phyloP scores from a whole-genome alignment of 2,888 invertebrate genomes.

The Caenorhabditis sulstoni region DNA sequence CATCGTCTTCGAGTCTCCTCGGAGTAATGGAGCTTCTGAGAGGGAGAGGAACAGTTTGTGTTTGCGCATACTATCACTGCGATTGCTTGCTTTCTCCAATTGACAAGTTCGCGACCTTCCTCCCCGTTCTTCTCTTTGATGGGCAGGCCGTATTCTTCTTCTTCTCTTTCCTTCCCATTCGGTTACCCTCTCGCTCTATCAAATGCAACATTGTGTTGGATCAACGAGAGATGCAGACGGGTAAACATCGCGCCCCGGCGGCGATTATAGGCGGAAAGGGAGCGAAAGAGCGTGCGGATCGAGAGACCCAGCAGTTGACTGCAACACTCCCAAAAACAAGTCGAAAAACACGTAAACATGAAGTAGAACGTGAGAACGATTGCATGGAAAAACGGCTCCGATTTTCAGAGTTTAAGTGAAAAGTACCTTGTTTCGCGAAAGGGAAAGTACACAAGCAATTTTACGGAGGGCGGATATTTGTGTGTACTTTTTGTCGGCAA shows the following conservation, averaged over 20 bases:
- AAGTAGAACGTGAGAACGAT: not conserved
- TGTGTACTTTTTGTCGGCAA: conserved; percentile 58
- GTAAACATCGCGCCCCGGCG: conserved; percentile 55
- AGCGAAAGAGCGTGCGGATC: conserved; percentile 41
- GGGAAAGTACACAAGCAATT: conserved; percentile 48
- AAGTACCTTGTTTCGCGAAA: not conserved
- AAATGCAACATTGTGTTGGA: conserved; percentile 58
- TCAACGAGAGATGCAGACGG: conserved; percentile 57
- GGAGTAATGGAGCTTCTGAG: conserved; percentile 16
- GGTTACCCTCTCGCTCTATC: conserved; percentile 39
- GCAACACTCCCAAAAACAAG: conserved; percentile 47
- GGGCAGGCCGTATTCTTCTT: conserved; percentile 13
- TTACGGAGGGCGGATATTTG: conserved; percentile 41
- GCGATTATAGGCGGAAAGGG: conserved; percentile 41
- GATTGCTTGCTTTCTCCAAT: not conserved
- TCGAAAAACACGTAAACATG: conserved; percentile 20
- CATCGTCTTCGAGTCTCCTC: conserved; percentile 29
- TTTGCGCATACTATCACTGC: conserved; percentile 32
- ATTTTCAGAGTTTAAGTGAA: not conserved
- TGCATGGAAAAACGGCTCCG: not conserved
- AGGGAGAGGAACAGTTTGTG: conserved; percentile 10
- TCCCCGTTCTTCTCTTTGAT: conserved; percentile 32
- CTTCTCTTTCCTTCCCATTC: conserved; percentile 15
- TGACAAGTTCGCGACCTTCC: conserved; percentile 40
- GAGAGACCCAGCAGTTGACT: conserved; percentile 30